Percentiles rank a stretch among this genome's conserved stretches.
phyloP scores from a whole-genome alignment of 2,797 vertebrate species.

The Rhyacichthys aspro region DNA sequence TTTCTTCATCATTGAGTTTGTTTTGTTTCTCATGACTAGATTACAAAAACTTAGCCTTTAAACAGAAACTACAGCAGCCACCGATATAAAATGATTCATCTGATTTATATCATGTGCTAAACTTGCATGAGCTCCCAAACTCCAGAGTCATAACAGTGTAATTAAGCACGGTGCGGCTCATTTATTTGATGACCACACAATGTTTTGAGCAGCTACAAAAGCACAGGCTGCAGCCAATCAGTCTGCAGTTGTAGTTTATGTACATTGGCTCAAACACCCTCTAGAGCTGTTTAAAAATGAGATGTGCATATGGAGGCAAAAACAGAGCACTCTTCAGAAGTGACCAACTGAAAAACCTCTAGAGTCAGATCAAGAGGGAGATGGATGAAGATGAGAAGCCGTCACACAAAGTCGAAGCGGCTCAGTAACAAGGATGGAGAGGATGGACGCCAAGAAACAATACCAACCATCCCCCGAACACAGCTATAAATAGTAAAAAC shows the following conservation, averaged over 20 bases:
- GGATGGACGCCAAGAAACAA: not conserved
- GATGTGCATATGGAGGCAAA: not conserved
- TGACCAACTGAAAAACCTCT: not conserved
- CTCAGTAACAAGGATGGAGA: no score
- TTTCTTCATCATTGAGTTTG: no score
- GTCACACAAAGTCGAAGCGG: no score
- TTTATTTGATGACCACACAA: slow-evolving; percentile 32
- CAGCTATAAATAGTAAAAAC: not conserved
- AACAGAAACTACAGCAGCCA: not conserved
- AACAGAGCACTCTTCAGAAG: not conserved
- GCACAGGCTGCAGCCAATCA: slow-evolving; percentile 20
- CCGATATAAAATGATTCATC: not conserved
- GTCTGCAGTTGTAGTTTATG: slow-evolving; percentile 42
- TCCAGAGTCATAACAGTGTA: slow-evolving; percentile 7
- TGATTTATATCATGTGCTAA: slow-evolving; percentile 13
- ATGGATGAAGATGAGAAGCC: no score
- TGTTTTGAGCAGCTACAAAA: slow-evolving; percentile 40
- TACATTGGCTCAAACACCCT: slow-evolving; percentile 41
- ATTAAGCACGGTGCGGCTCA: slow-evolving; percentile 4
- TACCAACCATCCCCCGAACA: not conserved
- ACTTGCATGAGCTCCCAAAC: not conserved
- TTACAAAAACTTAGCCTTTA: not conserved
- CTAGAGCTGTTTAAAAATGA: not conserved
- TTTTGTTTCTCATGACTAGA: not conserved
- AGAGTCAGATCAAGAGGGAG: not conserved